Evolutionary conservation across 2,797 vertebrate species (phyloP), one percentile per base, ranked within the genome.

Genomic region (Neosilurus mollespiculum): DNA sequence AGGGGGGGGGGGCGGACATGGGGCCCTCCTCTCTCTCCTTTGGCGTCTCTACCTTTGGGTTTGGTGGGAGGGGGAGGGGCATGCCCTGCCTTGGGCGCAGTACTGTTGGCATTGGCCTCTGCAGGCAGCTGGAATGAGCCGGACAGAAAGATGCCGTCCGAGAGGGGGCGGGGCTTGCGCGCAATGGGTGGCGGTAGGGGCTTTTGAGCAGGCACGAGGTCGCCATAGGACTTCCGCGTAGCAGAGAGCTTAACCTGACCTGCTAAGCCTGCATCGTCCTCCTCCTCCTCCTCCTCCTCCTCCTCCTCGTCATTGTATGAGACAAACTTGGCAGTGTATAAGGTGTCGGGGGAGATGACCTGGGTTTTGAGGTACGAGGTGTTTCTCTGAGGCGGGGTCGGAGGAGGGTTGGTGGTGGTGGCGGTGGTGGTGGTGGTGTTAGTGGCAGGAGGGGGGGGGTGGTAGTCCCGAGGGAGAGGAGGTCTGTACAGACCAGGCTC

Each of bases 281-380:
- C 92, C 82, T 95, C 93, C 78, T 94, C 96, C 78, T 90, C 92
- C 82, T 95, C 93, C 78, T 94, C 96, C 30, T 67, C 66, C 26
- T 83, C 97, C 0, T 98, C 97, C 66, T 98, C 98, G 89, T 96
- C 97, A 92, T 93, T 92, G 95, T 97, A 98, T 79, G 98, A 95
- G 92, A 99, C 96, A 92, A 98, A 97, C 96, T 95, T 99, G 97
- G 98, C 98, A 92, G 98, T 98, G 96, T 97, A 99, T 94, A 99
- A 93, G 91, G 96, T 95, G 95, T 99, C 97, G 83, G 98, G 97
- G 93, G 97, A 98, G 92, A 95, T 92, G 91, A 94, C 96, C 94
- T 96, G 96, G 87, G 96, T 95, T 96, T 97, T 99, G 95, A 99
- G 97, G 97, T 97, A 98, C 95, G 97, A 98, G 93, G 97, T 95